Evolutionary conservation across 2,888 invertebrate genomes (phyloP).

Genomic region (Eristalis pertinax): DNA sequence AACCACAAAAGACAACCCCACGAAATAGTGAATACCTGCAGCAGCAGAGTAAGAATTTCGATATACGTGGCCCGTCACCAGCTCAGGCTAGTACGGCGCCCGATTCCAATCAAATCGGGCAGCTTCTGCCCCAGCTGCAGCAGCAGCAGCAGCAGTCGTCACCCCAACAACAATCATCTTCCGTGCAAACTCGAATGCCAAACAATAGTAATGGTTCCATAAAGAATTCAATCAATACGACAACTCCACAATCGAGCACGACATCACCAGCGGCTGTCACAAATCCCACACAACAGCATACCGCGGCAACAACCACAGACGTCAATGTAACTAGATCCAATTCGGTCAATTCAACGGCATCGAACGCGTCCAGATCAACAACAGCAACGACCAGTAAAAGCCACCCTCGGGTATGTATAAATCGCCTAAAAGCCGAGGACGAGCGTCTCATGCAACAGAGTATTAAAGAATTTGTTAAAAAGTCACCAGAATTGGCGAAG

Average conservation of each 20-base stretch:
- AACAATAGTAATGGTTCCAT: conserved; percentile 59
- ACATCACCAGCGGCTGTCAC: conserved; percentile 71
- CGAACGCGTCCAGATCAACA: conserved; percentile 60
- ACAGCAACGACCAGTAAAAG: conserved; percentile 80
- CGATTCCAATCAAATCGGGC: conserved; percentile 73
- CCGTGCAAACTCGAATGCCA: conserved; percentile 29
- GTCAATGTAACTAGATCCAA: conserved; percentile 82
- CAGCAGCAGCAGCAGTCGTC: conserved; percentile 47
- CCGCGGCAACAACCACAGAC: conserved; percentile 21
- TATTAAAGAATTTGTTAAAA: conserved; percentile 85
- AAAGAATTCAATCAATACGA: conserved; percentile 37
- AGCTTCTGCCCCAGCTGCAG: conserved; percentile 49
- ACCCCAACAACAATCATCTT: conserved; percentile 30
- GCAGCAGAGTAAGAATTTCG: conserved; percentile 75
- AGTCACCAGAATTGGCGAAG: conserved; percentile 84
- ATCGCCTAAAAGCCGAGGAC: conserved; percentile 82
- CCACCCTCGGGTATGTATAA: conserved; percentile 80
- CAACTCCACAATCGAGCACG: conserved; percentile 31
- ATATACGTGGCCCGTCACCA: conserved; percentile 82
- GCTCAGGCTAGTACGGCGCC: conserved; percentile 86
- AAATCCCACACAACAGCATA: conserved; percentile 16
- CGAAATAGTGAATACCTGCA: conserved; percentile 75
- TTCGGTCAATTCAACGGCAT: conserved; percentile 81
- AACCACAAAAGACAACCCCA: conserved; percentile 75
- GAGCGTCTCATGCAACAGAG: conserved; percentile 86